A percentile compares a stretch with the other conserved stretches of the same genome.
phyloP scores from a whole-genome alignment of 2,113 vertebrate species.

The Oreotragus oreotragus region DNA sequence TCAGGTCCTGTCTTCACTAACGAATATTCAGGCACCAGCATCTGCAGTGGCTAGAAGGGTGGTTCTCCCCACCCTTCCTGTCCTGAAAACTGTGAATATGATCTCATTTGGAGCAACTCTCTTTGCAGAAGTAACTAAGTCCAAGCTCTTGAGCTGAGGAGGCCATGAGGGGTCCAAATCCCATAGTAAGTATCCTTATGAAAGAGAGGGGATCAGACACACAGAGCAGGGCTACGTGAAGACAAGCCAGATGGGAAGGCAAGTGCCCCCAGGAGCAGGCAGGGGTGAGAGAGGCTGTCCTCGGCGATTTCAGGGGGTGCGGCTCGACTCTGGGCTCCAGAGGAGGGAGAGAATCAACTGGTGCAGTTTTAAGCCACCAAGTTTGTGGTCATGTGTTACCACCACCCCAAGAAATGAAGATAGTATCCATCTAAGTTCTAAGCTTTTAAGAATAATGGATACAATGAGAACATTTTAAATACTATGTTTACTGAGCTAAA shows the following conservation, averaged over 20 bases:
- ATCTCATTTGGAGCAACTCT: background rate
- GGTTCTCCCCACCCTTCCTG: too few relatives aligned
- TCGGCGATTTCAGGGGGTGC: accelerated
- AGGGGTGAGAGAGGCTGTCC: background rate
- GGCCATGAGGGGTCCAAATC: background rate
- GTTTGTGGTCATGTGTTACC: background rate
- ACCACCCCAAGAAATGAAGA: background rate
- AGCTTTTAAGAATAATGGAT: background rate
- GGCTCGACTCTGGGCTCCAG: background rate
- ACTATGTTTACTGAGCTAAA: background rate
- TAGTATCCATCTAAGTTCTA: background rate
- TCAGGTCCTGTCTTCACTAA: background rate
- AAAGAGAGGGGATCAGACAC: background rate
- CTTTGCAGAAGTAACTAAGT: background rate
- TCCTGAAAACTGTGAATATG: background rate
- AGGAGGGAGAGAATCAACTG: background rate
- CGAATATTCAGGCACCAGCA: background rate
- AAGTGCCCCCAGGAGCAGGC: background rate
- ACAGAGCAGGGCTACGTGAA: background rate
- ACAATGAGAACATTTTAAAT: background rate
- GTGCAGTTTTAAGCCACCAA: background rate
- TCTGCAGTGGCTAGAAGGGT: background rate
- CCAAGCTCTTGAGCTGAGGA: background rate
- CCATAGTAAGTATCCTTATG: background rate
- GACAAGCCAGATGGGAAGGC: background rate